A percentile compares a stretch with the other conserved stretches of the same genome.
phyloP scores from a whole-genome alignment of 2,797 vertebrate species.

The Antrozous pallidus region DNA sequence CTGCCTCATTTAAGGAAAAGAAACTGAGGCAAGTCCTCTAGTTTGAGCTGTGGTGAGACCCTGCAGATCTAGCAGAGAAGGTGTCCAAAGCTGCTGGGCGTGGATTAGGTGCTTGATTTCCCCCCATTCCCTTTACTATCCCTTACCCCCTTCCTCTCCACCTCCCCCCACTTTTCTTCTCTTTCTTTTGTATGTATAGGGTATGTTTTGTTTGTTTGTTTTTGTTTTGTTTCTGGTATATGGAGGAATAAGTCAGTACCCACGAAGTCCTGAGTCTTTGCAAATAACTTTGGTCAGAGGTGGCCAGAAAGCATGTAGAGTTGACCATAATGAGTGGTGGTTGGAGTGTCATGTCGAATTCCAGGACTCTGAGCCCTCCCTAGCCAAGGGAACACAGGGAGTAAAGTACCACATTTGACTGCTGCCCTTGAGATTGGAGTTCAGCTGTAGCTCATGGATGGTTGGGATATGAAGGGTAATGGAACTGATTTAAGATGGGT shows the following conservation, averaged over 20 bases:
- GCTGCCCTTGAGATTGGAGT: not conserved
- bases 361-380: not conserved
- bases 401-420: not conserved
- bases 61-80: not conserved
- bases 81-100: not conserved
- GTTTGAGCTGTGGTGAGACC: not conserved
- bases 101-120: not conserved
- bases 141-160: not conserved
- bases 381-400: not conserved
- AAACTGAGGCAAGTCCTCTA: constrained; percentile 11
- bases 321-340: not conserved
- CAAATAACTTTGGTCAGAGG: constrained; percentile 24
- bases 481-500: not conserved
- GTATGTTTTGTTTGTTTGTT: not conserved
- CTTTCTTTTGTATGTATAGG: not conserved
- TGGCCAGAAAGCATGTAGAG: not conserved
- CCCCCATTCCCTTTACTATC: not conserved
- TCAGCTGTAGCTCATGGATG: not conserved
- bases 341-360: constrained; percentile 22
- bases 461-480: not conserved
- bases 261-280: not conserved
- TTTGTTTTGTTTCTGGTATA: not conserved
- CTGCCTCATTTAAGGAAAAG: not conserved
- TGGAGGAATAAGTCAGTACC: not conserved
- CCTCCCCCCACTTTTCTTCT: accelerated